phyloP scores from a whole-genome alignment of 2,797 vertebrate genomes.

The Liparis tanakae region DNA sequence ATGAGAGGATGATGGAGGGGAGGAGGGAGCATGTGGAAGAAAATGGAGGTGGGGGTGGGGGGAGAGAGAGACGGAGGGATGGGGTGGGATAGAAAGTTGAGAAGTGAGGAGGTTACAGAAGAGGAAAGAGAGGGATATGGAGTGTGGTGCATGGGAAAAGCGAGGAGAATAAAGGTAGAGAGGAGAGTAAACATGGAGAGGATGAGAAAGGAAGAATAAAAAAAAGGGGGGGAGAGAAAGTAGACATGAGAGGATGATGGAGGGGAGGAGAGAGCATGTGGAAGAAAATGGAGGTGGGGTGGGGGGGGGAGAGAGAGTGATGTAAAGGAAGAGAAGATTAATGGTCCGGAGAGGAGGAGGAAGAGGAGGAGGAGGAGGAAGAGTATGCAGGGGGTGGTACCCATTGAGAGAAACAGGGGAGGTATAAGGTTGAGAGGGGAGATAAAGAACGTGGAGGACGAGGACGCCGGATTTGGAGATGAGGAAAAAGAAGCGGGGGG shows the following conservation, averaged over 20 bases:
- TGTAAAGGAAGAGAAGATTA: conserved; percentile 30
- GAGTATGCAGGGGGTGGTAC: neutral
- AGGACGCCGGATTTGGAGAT: conserved; percentile 9
- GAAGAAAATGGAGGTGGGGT: neutral
- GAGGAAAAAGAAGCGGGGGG: neutral
- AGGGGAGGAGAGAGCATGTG: neutral
- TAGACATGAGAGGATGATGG: neutral
- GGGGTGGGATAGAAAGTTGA: neutral
- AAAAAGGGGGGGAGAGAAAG: neutral
- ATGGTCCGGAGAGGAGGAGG: conserved; percentile 2
- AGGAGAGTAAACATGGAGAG: neutral
- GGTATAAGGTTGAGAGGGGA: conserved; percentile 12
- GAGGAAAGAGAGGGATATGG: neutral
- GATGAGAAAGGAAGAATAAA: neutral
- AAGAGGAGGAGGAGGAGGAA: neutral
- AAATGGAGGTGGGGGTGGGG: too few relatives aligned
- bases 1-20: too few relatives aligned
- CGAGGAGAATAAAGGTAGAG: neutral
- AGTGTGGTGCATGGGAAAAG: neutral
- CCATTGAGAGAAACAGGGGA: conserved; percentile 9
- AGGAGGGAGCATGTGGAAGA: too few relatives aligned
- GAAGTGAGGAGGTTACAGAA: neutral
- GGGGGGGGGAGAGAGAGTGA: neutral
- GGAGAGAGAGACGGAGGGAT: too few relatives aligned
- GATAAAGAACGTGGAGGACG: conserved; percentile 29